These are phyloP conservation scores for Drosophila borealis DNA, from an alignment of 2,888 invertebrate genomes.

Conservation along the genomic window DNA sequence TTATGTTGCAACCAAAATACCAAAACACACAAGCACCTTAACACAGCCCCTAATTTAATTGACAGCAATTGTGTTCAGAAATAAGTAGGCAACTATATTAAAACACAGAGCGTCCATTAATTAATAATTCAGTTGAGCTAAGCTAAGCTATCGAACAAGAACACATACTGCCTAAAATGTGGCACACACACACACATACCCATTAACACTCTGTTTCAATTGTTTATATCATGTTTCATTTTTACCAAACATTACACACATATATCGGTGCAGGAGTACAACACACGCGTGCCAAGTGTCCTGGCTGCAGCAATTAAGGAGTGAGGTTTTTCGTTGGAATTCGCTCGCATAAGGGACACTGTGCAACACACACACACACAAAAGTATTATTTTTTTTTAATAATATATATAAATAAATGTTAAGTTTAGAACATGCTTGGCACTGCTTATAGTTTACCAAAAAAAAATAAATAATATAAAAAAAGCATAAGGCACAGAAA, in stretches of 20 bases:
- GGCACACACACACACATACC: conserved; percentile 23
- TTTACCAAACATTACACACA: conserved; percentile 37
- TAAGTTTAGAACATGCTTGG: conserved; percentile 62
- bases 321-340: conserved; percentile 26
- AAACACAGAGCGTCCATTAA: conserved; percentile 39
- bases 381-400: conserved; percentile 1
- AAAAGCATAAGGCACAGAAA: conserved; percentile 13
- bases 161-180: conserved; percentile 60
- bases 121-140: conserved; percentile 17
- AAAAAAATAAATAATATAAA: conserved; percentile 8
- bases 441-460: conserved; percentile 66
- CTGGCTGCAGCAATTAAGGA: conserved; percentile 2
- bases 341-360: conserved; percentile 40
- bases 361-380: conserved; percentile 35
- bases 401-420: conserved; percentile 30
- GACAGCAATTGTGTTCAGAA: conserved; percentile 64
- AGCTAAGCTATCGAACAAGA: conserved; percentile 9
- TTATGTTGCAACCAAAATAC: conserved; percentile 51
- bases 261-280: conserved; percentile 76
- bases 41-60: conserved; percentile 28
- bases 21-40: conserved; percentile 1
- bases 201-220: conserved; percentile 8
- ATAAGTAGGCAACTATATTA: conserved; percentile 20
- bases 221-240: conserved; percentile 27
- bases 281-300: conserved; percentile 24